Evolutionary conservation across 2,797 vertebrate species (phyloP), one percentile per base, ranked within the genome.

Genomic region (Hozukius guyotensis): DNA sequence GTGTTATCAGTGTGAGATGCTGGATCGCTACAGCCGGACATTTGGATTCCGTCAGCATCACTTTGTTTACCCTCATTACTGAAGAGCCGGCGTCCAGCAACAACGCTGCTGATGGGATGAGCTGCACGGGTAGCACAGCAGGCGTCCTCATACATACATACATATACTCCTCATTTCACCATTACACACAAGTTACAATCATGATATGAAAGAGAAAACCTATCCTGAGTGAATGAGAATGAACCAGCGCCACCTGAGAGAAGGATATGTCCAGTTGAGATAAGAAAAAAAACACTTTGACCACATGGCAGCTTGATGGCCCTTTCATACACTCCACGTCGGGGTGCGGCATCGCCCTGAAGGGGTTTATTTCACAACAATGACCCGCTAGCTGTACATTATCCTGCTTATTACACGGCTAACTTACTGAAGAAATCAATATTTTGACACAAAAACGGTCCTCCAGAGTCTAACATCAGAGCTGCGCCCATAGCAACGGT

Each of bases 31-130:
- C 78, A 22, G 70, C 32, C 24, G 67, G 79, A 79, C 63, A 73
- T 91, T 90, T 73, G 64, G 81, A 92, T 90, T 90, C 93, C 31
- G 77, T 81, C 61, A 10, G 87, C 83, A 8, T 75, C 11, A 12
- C 70, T 64, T 75, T 89, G 87, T 90, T 92, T 93, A 79, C 81
- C 70, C 66, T 78, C 72, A 72, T 78, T 80, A 78, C 42, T 6
- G 57, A 68, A 66, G 63, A 72, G 65, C 57, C 63, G 11, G 62
- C 38, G 64, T 63, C 77, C 77, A 29, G 66, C 71, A 62, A 36
- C 86, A 91, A 92, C 89, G 80, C 87, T 42, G 68, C 73, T 79
- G 77, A 72, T 46, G 5, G 36, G 60, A 49, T 22, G 64, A 32
- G 65, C 46, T 9, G 34, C 60, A 12, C 18, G 34, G 20, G 29